A percentile compares a stretch with the other conserved stretches of the same genome.
Conservation (phyloP, 2,113 vertebrate genomes). For the Callospermophilus lateralis region DNA sequence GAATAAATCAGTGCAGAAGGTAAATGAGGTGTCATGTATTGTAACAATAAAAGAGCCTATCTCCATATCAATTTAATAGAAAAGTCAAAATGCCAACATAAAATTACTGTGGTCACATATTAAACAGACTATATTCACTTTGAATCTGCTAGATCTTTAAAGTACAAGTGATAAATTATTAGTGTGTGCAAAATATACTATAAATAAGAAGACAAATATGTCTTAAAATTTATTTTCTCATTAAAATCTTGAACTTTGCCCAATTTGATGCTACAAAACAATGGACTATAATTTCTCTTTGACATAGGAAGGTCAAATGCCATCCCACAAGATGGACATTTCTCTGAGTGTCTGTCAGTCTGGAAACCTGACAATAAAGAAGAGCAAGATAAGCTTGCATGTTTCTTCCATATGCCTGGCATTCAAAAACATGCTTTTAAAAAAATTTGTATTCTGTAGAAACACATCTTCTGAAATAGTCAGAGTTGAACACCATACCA, state of each 20-base stretch:
- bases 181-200: background rate
- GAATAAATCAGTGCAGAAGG: background rate
- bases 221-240: conserved; percentile 1
- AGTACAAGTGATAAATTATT: conserved; percentile 38
- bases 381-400: background rate
- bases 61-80: background rate
- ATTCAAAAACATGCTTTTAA: background rate
- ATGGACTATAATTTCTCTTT: conserved; percentile 18
- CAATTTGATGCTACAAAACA: conserved; percentile 43
- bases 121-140: background rate
- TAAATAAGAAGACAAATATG: conserved; percentile 50
- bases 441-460: background rate
- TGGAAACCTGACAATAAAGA: background rate
- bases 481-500: background rate
- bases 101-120: conserved; percentile 26
- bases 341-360: conserved; percentile 22
- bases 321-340: background rate
- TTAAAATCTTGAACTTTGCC: conserved; percentile 50
- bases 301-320: background rate
- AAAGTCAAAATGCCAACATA: conserved; percentile 41
- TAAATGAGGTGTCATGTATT: background rate
- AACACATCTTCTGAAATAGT: background rate
- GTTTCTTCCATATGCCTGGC: conserved; percentile 38
- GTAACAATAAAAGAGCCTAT: background rate
- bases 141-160: conserved; percentile 58